These are phyloP conservation scores for Noturus placidus DNA, from an alignment of 2,113 vertebrate genomes.

Conservation along the genomic window DNA sequence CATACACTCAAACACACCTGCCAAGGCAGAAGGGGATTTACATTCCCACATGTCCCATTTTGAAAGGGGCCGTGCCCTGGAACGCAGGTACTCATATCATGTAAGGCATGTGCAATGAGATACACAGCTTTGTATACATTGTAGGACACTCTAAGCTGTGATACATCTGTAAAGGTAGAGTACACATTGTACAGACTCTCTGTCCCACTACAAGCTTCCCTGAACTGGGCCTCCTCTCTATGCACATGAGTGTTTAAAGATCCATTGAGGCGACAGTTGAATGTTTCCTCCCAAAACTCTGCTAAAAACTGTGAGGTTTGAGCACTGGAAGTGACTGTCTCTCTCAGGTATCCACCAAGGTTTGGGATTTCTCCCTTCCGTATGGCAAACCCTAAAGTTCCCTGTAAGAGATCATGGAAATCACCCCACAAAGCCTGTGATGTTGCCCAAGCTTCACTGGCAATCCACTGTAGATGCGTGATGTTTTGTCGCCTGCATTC, in stretches of 20 bases:
- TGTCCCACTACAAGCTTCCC: constrained; percentile 58
- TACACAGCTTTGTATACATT: constrained; percentile 76
- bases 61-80: constrained; percentile 60
- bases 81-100: constrained; percentile 65
- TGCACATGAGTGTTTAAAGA: constrained; percentile 63
- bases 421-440: constrained; percentile 63
- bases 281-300: constrained; percentile 72
- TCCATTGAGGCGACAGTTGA: constrained; percentile 64
- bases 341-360: constrained; percentile 58
- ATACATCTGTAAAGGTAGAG: constrained; percentile 66
- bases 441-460: constrained; percentile 73
- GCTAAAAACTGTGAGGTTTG: constrained; percentile 57
- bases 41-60: constrained; percentile 63
- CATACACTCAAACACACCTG: constrained; percentile 63
- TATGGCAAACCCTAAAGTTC: constrained; percentile 72
- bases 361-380: constrained; percentile 65
- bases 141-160: constrained; percentile 70
- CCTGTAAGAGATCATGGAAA: constrained; percentile 60
- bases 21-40: constrained; percentile 61
- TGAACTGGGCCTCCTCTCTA: neutral
- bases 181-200: constrained; percentile 63
- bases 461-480: constrained; percentile 68
- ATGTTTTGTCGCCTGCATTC: constrained; percentile 63
- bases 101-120: constrained; percentile 71
- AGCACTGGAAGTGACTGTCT: constrained; percentile 41